These are phyloP conservation scores for Monarcha castaneiventris DNA, from an alignment of 2,113 vertebrate species.

Conservation along the genomic window DNA sequence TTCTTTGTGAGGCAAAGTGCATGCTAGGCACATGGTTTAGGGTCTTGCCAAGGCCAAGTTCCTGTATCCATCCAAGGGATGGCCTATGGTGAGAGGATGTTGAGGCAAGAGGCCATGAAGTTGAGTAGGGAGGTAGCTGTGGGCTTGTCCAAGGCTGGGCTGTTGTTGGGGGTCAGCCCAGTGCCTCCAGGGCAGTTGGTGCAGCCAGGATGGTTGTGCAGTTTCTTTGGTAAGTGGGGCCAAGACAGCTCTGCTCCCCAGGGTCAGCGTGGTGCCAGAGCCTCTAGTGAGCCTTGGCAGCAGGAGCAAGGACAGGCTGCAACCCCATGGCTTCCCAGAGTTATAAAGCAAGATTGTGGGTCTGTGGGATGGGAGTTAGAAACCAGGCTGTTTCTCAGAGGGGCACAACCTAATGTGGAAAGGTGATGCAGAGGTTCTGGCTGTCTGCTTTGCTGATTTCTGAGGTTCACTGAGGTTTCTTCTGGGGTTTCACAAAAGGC, in stretches of 20 bases:
- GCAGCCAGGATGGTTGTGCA: not conserved
- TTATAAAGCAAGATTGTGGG: rapidly evolving
- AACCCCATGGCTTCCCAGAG: not conserved
- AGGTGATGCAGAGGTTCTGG: not conserved
- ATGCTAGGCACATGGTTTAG: not conserved
- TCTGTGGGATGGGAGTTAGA: not conserved
- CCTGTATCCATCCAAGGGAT: not conserved
- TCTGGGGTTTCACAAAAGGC: not conserved
- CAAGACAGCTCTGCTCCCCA: not conserved
- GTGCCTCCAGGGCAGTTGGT: rapidly evolving
- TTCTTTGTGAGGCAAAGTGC: not conserved
- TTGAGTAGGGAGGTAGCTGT: not conserved
- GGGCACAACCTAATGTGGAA: rapidly evolving
- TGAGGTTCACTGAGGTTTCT: not conserved
- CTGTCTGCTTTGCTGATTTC: not conserved
- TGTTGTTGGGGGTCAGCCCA: not conserved
- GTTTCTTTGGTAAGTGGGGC: not conserved
- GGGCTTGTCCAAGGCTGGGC: not conserved
- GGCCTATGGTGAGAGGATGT: too few species aligned
- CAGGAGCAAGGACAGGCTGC: not conserved
- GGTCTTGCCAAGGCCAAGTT: not conserved
- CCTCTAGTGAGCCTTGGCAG: not conserved
- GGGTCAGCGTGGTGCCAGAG: not conserved
- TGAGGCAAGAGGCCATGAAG: not conserved
- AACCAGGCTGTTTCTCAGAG: not conserved